Evolutionary conservation across 2,888 invertebrate genomes (phyloP).

Genomic region (Pelosia muscerda): DNA sequence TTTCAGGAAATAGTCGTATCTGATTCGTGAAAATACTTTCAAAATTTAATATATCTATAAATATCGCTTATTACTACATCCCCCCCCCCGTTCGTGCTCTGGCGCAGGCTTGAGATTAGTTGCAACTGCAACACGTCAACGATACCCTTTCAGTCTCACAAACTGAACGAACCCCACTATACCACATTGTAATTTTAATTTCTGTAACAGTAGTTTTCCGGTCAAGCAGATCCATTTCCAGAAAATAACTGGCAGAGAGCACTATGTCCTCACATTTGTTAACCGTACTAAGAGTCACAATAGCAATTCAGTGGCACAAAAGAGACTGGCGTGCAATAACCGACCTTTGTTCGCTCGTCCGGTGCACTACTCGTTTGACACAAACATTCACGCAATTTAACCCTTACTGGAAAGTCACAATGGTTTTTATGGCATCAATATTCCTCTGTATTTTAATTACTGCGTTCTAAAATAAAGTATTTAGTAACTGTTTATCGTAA

Average conservation of each 20-base stretch:
- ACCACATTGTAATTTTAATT: not conserved
- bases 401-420: constrained; percentile 43
- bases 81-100: too few relatives aligned
- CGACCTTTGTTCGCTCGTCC: constrained; percentile 57
- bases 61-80: too few relatives aligned
- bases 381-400: constrained; percentile 62
- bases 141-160: not conserved
- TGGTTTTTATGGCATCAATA: constrained; percentile 46
- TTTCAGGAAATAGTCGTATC: too few relatives aligned
- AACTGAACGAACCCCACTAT: not conserved
- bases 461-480: not conserved
- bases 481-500: not conserved
- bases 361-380: constrained; percentile 51
- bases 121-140: not conserved
- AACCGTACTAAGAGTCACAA: constrained; percentile 28
- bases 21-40: too few relatives aligned
- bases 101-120: too few relatives aligned
- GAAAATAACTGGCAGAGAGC: not conserved
- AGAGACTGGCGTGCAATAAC: constrained; percentile 47
- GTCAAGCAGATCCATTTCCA: not conserved
- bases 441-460: constrained; percentile 37
- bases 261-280: constrained; percentile 12
- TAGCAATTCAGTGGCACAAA: constrained; percentile 29
- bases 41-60: too few relatives aligned
- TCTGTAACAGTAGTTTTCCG: not conserved